Conservation (phyloP, 2,888 invertebrate species). For the Dynastes maya region DNA sequence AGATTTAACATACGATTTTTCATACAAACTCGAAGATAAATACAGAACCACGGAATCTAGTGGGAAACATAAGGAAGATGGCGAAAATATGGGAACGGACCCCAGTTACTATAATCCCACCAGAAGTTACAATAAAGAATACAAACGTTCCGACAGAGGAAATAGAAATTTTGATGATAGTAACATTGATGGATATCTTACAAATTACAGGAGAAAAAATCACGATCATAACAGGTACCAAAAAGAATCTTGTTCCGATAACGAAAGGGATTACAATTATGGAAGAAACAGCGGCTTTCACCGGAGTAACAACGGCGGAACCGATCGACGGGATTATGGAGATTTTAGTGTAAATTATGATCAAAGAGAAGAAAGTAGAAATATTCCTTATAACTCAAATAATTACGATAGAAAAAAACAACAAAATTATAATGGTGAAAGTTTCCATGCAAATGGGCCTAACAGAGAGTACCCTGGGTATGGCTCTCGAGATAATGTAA, state of each 20-base stretch:
- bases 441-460: background rate
- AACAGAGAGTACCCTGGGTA: background rate
- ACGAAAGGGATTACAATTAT: conserved; percentile 17
- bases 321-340: background rate
- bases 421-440: conserved; percentile 5
- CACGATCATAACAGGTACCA: background rate
- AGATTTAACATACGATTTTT: conserved; percentile 55
- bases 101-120: background rate
- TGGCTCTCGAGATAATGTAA: background rate
- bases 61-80: conserved; percentile 4
- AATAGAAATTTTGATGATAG: conserved; percentile 32
- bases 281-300: background rate
- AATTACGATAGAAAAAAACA: conserved; percentile 16
- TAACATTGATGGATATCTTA: conserved; percentile 38
- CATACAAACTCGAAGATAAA: conserved; percentile 3
- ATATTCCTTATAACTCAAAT: background rate
- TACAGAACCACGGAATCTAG: background rate
- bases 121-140: background rate
- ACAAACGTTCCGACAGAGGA: background rate
- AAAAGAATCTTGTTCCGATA: conserved; percentile 7
- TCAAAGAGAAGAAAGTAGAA: background rate
- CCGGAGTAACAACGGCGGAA: background rate
- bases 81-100: too few relatives aligned
- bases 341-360: background rate
- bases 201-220: conserved; percentile 10